Evolutionary conservation across 2,113 vertebrate species (phyloP), one percentile per base, ranked within the genome.

Genomic region (Datnioides undecimradiatus): DNA sequence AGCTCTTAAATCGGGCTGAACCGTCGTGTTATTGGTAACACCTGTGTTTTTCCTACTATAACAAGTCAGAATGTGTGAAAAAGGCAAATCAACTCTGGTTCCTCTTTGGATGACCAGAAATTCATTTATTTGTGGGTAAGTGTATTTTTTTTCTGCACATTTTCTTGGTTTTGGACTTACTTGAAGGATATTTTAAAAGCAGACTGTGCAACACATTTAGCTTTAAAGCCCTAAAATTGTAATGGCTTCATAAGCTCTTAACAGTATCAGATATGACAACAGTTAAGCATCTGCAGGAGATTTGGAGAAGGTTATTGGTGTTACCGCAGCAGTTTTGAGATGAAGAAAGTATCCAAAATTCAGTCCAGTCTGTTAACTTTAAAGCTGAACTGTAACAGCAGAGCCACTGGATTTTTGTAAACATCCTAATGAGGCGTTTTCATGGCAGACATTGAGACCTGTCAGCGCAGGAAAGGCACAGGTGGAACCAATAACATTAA

Each of bases 401-500:
- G 33, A 59, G 65, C 11, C 25, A 27, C 27, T 14, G n/a, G n/a
- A 8, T 14, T 34, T 27, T 45, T 38, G 29, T 2, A 40, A 31
- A 69, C 36, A 12, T 31, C 29, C 48, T 55, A 11, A 11, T 5
- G 6, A 8, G 12, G 4, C 33, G 8, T 63, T 19, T 31, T 55
- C 27, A 16, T 12, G 19, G 23, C 71, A 21, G 45, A 11, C 10
- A 4, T 38, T 59, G 21, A 5, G 6, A 41, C 27, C 8, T 29
- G 46, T 38, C 33, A 27, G 3, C 25, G 48, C 23, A 40, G 12
- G 31, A 45, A 13, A 66, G 46, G n/a, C 27, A 40, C 36, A 68
- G 46, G 55, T 73, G 67, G 46, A 71, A 29, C 34, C 65, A 23
- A 76, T 72, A 43, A 48, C 62, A 60, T 59, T 17, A 75, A 21